Evolutionary conservation across 2,888 invertebrate genomes (phyloP), one percentile per base, ranked within the genome.

Genomic region (Saturnia pavonia): DNA sequence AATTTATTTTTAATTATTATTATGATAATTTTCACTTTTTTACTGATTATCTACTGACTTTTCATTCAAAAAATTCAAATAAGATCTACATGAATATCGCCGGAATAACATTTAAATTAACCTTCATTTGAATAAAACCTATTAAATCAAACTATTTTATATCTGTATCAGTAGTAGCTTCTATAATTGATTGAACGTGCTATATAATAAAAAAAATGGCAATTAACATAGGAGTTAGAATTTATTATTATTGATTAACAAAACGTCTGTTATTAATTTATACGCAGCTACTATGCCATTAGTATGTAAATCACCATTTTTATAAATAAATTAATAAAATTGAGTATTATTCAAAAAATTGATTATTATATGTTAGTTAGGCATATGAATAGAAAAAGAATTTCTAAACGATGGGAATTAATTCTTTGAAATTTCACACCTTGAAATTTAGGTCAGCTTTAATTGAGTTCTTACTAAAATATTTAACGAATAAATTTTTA

Each of bases 191-290:
- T 60, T 25, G 3, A 60, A 60, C 6, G 57, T 14, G 57, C 27
- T 60, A 60, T 11, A 60, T 60, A 60, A 60, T 60, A 60, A 60
- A 60, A 60, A 51, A 60, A 60, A 3, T 25, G n/a, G 27, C 57
- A 60, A 60, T 60, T 60, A 60, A 60, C 11, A 60, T 60, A 60
- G 57, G 25, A 60, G 27, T 60, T 60, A 60, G 57, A 60, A 60
- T 60, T 60, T 14, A 60, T 60, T 60, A 60, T 60, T 60, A 27
- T 27, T 60, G 57, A 60, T 6, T 14, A 27, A 25, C 57, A 60
- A n/a, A 1, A 27, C 25, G 57, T 27, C 57, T 6, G 25, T 25
- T 60, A 27, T 60, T 14, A 60, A 60, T 60, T 60, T 60, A 60
- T 14, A 60, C 57, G 25, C 54, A 22, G 57, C 27, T 27, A 57